Evolutionary conservation across 2,113 vertebrate species (phyloP).

Genomic region (Prionailurus bengalensis): DNA sequence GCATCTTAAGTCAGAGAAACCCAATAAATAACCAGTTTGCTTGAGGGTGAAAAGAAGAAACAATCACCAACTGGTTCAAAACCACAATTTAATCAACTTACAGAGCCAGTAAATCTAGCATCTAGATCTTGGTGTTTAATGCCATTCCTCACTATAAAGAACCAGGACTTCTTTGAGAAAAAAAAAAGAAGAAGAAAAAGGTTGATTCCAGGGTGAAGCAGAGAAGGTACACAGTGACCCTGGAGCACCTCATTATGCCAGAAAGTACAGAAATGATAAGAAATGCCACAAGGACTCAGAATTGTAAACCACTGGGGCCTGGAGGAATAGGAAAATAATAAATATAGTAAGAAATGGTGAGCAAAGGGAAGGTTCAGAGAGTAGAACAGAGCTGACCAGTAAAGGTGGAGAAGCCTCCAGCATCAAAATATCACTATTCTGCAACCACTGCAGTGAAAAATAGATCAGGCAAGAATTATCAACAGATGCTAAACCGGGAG

Average conservation of each 20-base stretch:
- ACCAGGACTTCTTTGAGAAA: not conserved
- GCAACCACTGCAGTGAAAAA: not conserved
- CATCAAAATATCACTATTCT: no score
- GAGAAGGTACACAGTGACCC: not conserved
- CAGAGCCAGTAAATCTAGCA: not conserved
- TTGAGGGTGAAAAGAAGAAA: conserved; percentile 33
- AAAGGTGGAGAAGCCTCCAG: no score
- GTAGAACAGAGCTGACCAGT: not conserved
- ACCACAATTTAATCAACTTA: not conserved
- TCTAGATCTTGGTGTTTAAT: not conserved
- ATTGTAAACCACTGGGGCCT: not conserved
- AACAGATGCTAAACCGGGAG: not conserved
- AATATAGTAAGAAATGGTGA: not conserved
- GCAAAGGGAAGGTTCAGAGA: not conserved
- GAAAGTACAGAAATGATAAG: not conserved
- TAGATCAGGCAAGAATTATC: not conserved
- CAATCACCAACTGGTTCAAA: not conserved
- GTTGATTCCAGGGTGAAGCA: not conserved
- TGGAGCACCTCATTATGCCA: not conserved
- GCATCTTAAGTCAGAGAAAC: not conserved
- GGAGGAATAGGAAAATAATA: not conserved
- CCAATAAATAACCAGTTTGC: not conserved
- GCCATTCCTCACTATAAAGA: not conserved
- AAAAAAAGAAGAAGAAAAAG: not conserved
- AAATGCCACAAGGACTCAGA: not conserved